Evolutionary conservation across 2,888 invertebrate genomes (phyloP), one percentile per base, ranked within the genome.

Genomic region (Merodon equestris): DNA sequence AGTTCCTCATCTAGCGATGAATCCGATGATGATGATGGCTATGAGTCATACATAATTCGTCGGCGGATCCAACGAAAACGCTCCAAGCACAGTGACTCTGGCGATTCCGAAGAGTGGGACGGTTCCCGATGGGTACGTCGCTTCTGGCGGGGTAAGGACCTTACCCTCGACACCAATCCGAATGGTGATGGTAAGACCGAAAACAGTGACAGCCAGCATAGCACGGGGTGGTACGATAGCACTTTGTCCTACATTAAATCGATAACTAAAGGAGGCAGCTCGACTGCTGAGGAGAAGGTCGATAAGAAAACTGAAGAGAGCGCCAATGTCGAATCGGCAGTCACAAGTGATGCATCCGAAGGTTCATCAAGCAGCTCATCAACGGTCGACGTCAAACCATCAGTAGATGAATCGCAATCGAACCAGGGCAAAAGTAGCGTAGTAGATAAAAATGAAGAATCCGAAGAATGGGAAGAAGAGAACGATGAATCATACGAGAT

Each of bases 401-500:
- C 60, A 27, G 13, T 38, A 4, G 10, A 9, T 9, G 13, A 18
- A 4, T 15, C 42, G 15, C 27, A 45, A 13, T 12, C 3, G 14
- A 36, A 0, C 48, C 34, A 7, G 27, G 27, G 27, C n/a, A 12
- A 18, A 48, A 48, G 2, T 1, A n/a, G n/a, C 3, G 10, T 1
- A 0, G 5, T 12, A n/a, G 1, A 14, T 12, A 12, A 14, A 0
- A 2, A 14, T 34, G 14, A 40, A 0, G 45, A 61, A 12, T n/a
- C 61, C 15, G 18, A n/a, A 14, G 50, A 48, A 12, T 51, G 53
- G 44, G 42, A 63, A 12, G 51, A 44, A 38, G 58, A 60, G 4
- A 5, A n/a, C 1, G 47, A 68, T 3, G 54, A 66, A 1, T 70
- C 70, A 1, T 70, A 70, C 14, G 70, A 70, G 61, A 70, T 70